Base-by-base conservation (phyloP, 1,140 invertebrate species). In the Magallana gigas region DNA sequence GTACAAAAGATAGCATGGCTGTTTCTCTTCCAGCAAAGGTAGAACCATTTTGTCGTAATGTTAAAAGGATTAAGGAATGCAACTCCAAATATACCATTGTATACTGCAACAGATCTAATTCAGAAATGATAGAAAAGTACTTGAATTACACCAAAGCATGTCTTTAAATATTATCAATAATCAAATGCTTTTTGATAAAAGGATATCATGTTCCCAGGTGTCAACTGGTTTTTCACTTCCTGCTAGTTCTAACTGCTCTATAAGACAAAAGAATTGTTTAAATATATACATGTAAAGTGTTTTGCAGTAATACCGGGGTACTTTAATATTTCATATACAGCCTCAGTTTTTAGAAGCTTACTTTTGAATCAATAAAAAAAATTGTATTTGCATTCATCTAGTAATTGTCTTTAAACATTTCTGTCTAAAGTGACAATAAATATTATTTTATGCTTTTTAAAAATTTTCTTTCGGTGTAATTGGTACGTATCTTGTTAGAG, bases 1-100 rank as follows among this genome's bases (percentile, higher is more conserved):
- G 94, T 97, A 99, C 23, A 99, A 95, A 87, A 99, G 96, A 94
- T 99, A 99, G 91, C 98, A 98, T 71, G 99, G 99, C 92, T 98
- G 97, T 94, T 97, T 97, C 89, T 97, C 97, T 91, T 98, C 96
- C 57, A 99, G 95, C 80, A 98, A 93, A 4, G 96, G 96, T 84
- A 96, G 95, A 14, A 99, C 95, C 94, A 97, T 95, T 93, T 96
- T 96, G 93, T 98, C 97, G 95, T 97, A 99, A 95, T 96, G 95
- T 76, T 93, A 84, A 18, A n/a, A 60, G 48, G 62, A 89, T 91
- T 88, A 92, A 94, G 91, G 92, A 87, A 57, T 57, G 81, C 59
- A 64, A 64, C 18, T 64, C 2, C 2, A 64, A 16, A 23, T 23
- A 23, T 23, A 23, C 23, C 23, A 23, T 23, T 23, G 23, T 14